These are phyloP conservation scores for Gasterosteus aculeatus DNA, from an alignment of 2,113 vertebrate genomes.

Conservation along the genomic window DNA sequence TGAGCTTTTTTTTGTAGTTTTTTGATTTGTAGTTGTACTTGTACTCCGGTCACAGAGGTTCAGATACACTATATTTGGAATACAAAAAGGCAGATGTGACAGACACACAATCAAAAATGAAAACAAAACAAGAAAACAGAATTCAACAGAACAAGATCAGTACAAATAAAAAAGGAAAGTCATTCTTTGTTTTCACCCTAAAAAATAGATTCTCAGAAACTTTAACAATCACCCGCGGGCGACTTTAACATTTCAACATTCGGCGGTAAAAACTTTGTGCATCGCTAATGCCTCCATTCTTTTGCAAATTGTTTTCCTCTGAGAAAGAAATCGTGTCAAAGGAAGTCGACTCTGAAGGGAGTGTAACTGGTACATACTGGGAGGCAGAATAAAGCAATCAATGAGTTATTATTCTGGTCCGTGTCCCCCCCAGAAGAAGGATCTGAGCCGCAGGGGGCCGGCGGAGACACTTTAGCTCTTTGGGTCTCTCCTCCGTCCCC, in stretches of 20 bases:
- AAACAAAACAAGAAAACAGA: conserved; percentile 55
- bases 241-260: conserved; percentile 71
- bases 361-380: conserved; percentile 50
- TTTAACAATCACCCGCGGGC: conserved; percentile 47
- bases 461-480: too few species aligned
- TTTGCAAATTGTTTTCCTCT: conserved; percentile 42
- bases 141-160: conserved; percentile 47
- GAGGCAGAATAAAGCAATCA: conserved; percentile 45
- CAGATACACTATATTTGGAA: conserved; percentile 74
- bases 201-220: conserved; percentile 72
- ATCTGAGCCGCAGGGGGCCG: too few species aligned
- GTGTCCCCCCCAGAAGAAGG: too few species aligned
- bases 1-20: conserved; percentile 56
- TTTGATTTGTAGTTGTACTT: conserved; percentile 71
- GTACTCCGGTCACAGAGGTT: conserved; percentile 61
- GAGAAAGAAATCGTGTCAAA: conserved; percentile 35
- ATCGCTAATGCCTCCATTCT: conserved; percentile 58
- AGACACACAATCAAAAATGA: conserved; percentile 63
- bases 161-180: conserved; percentile 35
- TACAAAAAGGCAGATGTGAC: conserved; percentile 81
- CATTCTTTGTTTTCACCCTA: conserved; percentile 24
- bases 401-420: neutral
- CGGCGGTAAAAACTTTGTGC: conserved; percentile 64
- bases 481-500: too few species aligned
- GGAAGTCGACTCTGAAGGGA: conserved; percentile 30